phyloP scores from a whole-genome alignment of 2,888 invertebrate genomes.

The Agrochola lychnidis region DNA sequence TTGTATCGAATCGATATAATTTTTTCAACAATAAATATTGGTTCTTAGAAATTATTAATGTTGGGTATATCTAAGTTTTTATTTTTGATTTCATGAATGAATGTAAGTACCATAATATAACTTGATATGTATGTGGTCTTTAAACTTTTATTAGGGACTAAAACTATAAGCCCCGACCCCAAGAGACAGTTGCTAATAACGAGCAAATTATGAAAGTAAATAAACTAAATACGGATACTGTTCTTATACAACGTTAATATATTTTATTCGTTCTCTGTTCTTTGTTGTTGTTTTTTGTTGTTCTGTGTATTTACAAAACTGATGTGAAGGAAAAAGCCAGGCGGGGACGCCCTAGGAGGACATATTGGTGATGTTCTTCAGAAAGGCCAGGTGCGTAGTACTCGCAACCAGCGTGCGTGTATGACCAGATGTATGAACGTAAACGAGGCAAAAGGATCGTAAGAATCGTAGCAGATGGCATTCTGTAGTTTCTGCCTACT shows the following conservation, averaged over 20 bases:
- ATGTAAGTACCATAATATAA: conserved; percentile 33
- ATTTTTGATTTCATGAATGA: conserved; percentile 34
- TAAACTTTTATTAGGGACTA: not conserved
- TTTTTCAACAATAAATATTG: conserved; percentile 71
- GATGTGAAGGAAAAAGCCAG: too few species aligned
- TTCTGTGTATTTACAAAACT: too few species aligned
- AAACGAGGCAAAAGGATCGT: too few species aligned
- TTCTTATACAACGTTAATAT: not conserved
- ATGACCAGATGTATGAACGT: too few species aligned
- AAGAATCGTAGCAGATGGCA: too few species aligned
- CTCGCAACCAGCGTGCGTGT: too few species aligned
- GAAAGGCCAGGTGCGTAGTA: too few species aligned
- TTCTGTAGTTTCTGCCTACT: too few species aligned
- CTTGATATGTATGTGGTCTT: not conserved
- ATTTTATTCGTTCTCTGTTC: too few species aligned
- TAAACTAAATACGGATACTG: not conserved
- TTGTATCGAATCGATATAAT: conserved; percentile 67
- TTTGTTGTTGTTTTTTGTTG: too few species aligned
- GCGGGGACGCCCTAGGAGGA: too few species aligned
- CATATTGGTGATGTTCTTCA: too few species aligned
- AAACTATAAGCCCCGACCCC: not conserved
- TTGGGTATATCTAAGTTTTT: conserved; percentile 47
- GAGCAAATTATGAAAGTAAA: not conserved
- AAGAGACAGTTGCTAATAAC: not conserved
- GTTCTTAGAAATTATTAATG: conserved; percentile 70